These are phyloP conservation scores for Willisornis vidua DNA, from an alignment of 2,113 vertebrate genomes.

Conservation along the genomic window DNA sequence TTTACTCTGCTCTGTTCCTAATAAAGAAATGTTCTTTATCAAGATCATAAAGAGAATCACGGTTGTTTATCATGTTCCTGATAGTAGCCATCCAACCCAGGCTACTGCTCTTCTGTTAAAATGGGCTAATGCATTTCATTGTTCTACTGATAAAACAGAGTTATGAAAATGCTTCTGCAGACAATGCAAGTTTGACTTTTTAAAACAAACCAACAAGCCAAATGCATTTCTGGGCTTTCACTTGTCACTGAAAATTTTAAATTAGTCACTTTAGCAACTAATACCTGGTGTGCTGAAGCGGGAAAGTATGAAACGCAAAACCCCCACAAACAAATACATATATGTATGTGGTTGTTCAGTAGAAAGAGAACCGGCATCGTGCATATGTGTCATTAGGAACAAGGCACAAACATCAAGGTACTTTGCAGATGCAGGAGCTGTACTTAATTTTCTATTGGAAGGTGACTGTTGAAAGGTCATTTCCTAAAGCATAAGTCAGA, in stretches of 20 bases:
- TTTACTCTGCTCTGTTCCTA: not conserved
- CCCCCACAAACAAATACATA: not conserved
- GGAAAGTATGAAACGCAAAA: conserved; percentile 24
- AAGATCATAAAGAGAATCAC: not conserved
- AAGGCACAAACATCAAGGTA: not conserved
- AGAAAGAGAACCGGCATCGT: not conserved
- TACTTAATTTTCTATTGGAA: conserved; percentile 8
- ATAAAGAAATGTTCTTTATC: not conserved
- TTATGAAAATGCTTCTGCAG: conserved; percentile 12
- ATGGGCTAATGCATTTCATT: not conserved
- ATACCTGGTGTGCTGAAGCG: not conserved
- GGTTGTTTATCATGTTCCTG: not conserved
- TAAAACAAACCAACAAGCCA: conserved; percentile 19
- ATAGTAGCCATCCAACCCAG: not conserved
- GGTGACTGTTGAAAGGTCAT: conserved; percentile 61
- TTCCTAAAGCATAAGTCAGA: conserved; percentile 28
- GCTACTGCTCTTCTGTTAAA: not conserved
- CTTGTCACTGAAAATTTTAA: conserved; percentile 34
- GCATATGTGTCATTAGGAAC: not conserved
- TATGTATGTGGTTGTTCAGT: not conserved
- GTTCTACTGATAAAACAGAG: not conserved
- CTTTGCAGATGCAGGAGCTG: conserved; percentile 19
- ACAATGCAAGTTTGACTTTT: conserved; percentile 37
- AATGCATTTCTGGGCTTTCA: conserved; percentile 34
- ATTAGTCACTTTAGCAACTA: conserved; percentile 35